phyloP scores from a whole-genome alignment of 2,797 vertebrate species.

The Nannoperca obscura region DNA sequence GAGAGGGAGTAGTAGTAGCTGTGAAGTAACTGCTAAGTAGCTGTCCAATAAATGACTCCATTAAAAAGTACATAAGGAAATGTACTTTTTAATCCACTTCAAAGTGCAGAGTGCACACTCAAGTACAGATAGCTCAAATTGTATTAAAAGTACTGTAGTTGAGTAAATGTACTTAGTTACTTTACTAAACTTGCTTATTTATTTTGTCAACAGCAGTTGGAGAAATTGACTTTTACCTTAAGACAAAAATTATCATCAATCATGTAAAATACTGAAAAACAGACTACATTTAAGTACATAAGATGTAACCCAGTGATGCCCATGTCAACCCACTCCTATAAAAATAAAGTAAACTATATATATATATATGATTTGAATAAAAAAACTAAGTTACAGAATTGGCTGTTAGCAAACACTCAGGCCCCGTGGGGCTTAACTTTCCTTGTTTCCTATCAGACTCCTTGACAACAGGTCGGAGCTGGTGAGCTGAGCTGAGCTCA shows the following conservation, averaged over 20 bases:
- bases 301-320: neutral
- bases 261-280: conserved; percentile 1
- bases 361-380: neutral
- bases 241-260: neutral
- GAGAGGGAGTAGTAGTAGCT: too few relatives aligned
- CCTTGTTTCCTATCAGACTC: conserved; percentile 24
- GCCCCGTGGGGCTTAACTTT: neutral
- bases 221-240: neutral
- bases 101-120: neutral
- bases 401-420: conserved; percentile 10
- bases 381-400: neutral
- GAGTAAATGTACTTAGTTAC: too few relatives aligned
- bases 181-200: too few relatives aligned
- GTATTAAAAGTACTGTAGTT: too few relatives aligned
- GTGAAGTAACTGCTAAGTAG: neutral
- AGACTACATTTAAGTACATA: neutral
- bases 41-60: neutral
- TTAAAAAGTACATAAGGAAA: neutral
- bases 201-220: neutral
- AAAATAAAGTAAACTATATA: too few relatives aligned
- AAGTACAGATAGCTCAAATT: neutral
- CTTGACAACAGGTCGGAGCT: conserved; percentile 22
- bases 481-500: conserved; percentile 31
- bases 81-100: too few relatives aligned
- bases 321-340: fast-evolving